phyloP scores from a whole-genome alignment of 2,797 vertebrate species.

The Tangara arthus region DNA sequence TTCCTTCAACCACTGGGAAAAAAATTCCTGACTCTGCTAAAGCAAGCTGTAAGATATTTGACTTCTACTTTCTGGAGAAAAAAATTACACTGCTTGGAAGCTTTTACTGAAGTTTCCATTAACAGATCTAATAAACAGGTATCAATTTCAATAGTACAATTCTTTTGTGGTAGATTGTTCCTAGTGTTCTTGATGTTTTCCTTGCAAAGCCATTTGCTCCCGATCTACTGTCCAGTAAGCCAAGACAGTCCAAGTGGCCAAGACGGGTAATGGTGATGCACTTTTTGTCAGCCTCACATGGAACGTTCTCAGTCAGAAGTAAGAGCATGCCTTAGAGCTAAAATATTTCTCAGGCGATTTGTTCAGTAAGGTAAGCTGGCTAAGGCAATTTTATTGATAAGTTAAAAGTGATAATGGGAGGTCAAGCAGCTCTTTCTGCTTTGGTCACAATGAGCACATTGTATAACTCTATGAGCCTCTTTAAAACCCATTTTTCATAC shows the following conservation, averaged over 20 bases:
- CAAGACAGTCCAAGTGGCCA: background rate
- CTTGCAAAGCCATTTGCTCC: background rate
- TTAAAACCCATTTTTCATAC: background rate
- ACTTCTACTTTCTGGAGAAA: background rate
- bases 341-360: background rate
- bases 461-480: background rate
- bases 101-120: background rate
- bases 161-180: background rate
- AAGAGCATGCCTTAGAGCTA: background rate
- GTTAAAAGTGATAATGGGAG: background rate
- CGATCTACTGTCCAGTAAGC: background rate
- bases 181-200: background rate
- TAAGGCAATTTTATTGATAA: background rate
- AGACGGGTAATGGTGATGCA: background rate
- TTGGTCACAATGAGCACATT: background rate
- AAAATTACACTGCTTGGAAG: background rate
- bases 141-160: background rate
- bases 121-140: background rate
- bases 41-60: background rate
- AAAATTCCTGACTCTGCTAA: background rate
- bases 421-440: background rate
- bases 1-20: background rate
- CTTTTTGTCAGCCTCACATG: background rate
- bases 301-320: background rate
- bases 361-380: background rate